phyloP scores from a whole-genome alignment of 2,113 vertebrate genomes.

The Conger conger region DNA sequence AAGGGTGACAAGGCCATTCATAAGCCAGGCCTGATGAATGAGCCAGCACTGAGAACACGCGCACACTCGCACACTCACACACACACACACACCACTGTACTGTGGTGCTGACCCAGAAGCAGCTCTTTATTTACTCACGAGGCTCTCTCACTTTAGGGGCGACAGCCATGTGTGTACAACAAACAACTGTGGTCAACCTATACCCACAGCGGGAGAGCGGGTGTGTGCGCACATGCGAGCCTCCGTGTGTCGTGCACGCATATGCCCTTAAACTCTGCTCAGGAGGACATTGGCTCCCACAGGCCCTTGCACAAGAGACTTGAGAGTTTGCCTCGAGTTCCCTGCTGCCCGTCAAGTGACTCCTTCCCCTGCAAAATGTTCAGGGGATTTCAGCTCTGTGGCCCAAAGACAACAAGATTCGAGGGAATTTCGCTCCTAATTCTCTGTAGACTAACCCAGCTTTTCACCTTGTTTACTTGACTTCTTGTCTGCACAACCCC shows the following conservation, averaged over 20 bases:
- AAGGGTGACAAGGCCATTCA: constrained; percentile 11
- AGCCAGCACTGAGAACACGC: neutral
- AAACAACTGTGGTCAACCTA: neutral
- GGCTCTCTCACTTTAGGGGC: neutral
- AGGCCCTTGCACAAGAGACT: neutral
- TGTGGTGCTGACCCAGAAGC: neutral
- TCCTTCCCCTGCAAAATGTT: neutral
- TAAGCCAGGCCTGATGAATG: neutral
- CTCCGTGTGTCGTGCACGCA: neutral
- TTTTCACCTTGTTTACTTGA: constrained; percentile 2
- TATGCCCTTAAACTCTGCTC: neutral
- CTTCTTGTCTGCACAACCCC: neutral
- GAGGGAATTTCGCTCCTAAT: neutral
- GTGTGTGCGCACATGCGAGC: neutral
- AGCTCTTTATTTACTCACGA: neutral
- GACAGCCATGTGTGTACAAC: neutral
- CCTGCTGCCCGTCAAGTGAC: neutral
- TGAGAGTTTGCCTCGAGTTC: neutral
- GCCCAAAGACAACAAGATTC: neutral
- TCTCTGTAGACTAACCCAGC: neutral
- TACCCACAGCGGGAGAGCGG: neutral
- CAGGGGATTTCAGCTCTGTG: neutral
- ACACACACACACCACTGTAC: neutral
- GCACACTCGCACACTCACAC: neutral
- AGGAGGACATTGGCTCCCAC: neutral